These are phyloP conservation scores for Drosophila mulleri DNA, from an alignment of 2,888 invertebrate genomes.

Conservation along the genomic window DNA sequence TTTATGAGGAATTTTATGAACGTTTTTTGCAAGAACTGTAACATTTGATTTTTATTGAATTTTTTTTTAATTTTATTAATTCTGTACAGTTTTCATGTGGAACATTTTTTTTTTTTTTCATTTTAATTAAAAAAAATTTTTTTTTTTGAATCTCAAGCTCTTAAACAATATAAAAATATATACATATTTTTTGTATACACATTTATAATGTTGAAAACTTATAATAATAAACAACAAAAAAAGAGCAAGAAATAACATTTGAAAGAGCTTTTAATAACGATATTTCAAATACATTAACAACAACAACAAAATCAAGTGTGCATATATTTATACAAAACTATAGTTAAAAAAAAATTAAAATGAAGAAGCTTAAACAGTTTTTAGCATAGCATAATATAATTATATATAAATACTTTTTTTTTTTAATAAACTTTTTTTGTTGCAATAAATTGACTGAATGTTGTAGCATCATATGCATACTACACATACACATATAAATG, in stretches of 20 bases:
- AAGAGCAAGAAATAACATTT: constrained; percentile 7
- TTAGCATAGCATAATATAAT: constrained; percentile 23
- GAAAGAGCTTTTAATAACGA: constrained; percentile 47
- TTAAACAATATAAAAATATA: not conserved
- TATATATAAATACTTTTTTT: constrained; percentile 26
- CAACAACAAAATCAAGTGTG: constrained; percentile 8
- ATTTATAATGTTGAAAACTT: constrained; percentile 3
- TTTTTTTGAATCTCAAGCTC: constrained; percentile 9
- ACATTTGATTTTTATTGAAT: constrained; percentile 14
- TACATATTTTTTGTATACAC: not conserved
- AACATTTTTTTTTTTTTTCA: not conserved
- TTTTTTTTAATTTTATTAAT: constrained; percentile 21
- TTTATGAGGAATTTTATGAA: constrained; percentile 31
- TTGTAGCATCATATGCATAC: constrained; percentile 50
- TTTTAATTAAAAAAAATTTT: not conserved
- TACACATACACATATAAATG: constrained; percentile 48
- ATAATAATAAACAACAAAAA: not conserved
- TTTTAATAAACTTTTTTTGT: constrained; percentile 47
- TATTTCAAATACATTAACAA: constrained; percentile 41
- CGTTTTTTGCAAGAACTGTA: constrained; percentile 33
- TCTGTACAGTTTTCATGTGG: constrained; percentile 33
- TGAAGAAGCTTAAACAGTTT: constrained; percentile 24
- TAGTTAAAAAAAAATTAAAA: constrained; percentile 1
- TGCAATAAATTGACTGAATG: constrained; percentile 78
- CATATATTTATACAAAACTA: constrained; percentile 13